Evolutionary conservation across 2,113 vertebrate species (phyloP), one percentile per base, ranked within the genome.

Genomic region (Macrotus californicus): DNA sequence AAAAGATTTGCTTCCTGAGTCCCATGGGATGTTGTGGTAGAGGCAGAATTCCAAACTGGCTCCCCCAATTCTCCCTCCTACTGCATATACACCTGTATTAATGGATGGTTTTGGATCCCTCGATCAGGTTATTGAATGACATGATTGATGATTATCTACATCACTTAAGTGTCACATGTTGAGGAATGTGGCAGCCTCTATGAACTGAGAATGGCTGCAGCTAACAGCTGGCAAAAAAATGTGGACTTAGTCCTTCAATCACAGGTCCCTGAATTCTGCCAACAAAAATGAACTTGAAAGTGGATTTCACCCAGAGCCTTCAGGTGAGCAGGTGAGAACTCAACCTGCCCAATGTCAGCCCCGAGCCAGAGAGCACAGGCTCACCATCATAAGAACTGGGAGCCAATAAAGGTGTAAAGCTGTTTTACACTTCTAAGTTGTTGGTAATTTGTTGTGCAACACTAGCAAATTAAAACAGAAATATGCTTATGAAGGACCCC

Each of bases 161-260:
- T 24, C 0, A 0, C 10, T 11, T n/a, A 9, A 6, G 2, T 46
- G 29, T 69, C 8, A n/a, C 4, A 31, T 4, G 8, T 15, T 41
- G 46, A 64, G 29, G 50, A 36, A 36, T 10, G 39, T 18, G 11
- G 9, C 29, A 5, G 5, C 21, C 48, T 88, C 1, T 43, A 9
- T n/a, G 34, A 43, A 43, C 8, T 39, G 31, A 79, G 46, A 6
- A 22, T 26, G 19, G 10, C 6, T 7, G 24, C 15, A 26, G 18
- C 1, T 64, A 29, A 75, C 4, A 56, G n/a, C 24, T 7, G 48
- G 10, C 19, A 22, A 13, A 41, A n/a, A 83, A 83, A 8, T 2
- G 5, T 7, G 29, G 16, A 88, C 31, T 72, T 26, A 41, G 9
- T 54, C 4, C 19, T 67, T 77, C 10, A 89, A 16, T 7, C 36